phyloP scores from a whole-genome alignment of 1,140 invertebrate genomes.

The Diabrotica virgifera region DNA sequence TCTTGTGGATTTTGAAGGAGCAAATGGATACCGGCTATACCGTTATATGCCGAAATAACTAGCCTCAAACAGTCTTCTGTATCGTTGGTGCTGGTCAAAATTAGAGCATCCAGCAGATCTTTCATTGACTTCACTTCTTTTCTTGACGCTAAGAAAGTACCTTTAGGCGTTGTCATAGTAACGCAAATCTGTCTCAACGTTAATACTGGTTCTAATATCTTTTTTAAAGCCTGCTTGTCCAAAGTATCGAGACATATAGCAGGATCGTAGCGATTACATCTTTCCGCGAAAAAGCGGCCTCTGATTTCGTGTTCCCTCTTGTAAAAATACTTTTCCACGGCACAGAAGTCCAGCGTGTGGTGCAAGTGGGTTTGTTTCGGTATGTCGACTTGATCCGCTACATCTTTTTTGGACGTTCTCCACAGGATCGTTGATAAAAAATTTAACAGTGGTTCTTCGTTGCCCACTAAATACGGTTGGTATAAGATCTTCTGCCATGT shows the following conservation, averaged over 20 bases:
- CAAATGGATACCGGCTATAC: slow-evolving; percentile 62
- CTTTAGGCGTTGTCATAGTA: slow-evolving; percentile 63
- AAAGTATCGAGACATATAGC: slow-evolving; percentile 38
- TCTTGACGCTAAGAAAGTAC: slow-evolving; percentile 55
- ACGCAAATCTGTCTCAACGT: slow-evolving; percentile 70
- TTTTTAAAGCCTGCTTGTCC: slow-evolving; percentile 40
- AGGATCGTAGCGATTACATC: slow-evolving; percentile 33
- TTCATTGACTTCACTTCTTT: slow-evolving; percentile 65
- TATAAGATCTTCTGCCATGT: slow-evolving; percentile 59
- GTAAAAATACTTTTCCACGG: slow-evolving; percentile 57
- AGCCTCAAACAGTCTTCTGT: slow-evolving; percentile 65
- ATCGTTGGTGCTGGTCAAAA: slow-evolving; percentile 61
- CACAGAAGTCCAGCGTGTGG: slow-evolving; percentile 52
- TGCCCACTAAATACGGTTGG: slow-evolving; percentile 54
- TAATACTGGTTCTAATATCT: slow-evolving; percentile 62
- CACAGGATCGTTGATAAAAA: slow-evolving; percentile 65
- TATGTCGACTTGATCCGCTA: slow-evolving; percentile 55
- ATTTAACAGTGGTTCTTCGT: slow-evolving; percentile 51
- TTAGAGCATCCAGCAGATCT: slow-evolving; percentile 63
- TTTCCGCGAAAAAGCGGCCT: slow-evolving; percentile 37
- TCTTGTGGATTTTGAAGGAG: slow-evolving; percentile 54
- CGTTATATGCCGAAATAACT: slow-evolving; percentile 65
- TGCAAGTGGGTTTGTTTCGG: slow-evolving; percentile 50
- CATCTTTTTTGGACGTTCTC: slow-evolving; percentile 66
- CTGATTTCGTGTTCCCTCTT: slow-evolving; percentile 49